Conservation (phyloP, 1,140 invertebrate genomes). For the Lanistes nyassanus region DNA sequence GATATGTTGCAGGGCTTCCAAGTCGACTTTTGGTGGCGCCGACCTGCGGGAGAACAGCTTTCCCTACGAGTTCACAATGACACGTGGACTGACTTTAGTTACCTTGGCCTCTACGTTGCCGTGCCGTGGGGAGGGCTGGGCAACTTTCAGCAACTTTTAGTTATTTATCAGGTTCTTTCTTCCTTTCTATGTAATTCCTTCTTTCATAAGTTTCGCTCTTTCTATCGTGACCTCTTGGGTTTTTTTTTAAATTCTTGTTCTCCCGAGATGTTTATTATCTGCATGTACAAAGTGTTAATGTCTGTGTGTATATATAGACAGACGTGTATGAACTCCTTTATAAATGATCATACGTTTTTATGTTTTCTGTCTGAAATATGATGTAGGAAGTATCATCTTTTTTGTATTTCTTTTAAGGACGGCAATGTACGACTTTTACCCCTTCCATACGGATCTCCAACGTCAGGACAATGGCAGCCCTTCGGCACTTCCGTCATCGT, state of each 20-base stretch:
- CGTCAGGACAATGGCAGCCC: background rate
- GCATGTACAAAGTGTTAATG: too few relatives aligned
- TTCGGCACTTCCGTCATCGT: constrained; percentile 17
- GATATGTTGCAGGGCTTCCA: background rate
- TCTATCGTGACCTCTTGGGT: too few relatives aligned
- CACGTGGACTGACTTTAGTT: background rate
- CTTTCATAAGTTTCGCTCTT: too few relatives aligned
- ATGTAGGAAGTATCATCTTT: too few relatives aligned
- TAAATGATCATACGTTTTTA: too few relatives aligned
- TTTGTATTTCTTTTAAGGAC: constrained; percentile 2
- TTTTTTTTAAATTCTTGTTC: too few relatives aligned
- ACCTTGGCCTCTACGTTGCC: background rate
- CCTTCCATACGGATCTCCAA: background rate
- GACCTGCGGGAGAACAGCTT: background rate
- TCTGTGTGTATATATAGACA: too few relatives aligned
- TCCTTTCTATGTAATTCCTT: too few relatives aligned
- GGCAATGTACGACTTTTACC: constrained; percentile 14
- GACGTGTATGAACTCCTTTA: too few relatives aligned
- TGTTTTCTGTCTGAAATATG: too few relatives aligned
- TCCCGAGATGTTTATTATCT: too few relatives aligned
- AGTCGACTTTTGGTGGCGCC: constrained; percentile 11
- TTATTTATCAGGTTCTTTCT: constrained; percentile 4
- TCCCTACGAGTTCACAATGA: background rate
- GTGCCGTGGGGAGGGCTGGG: background rate
- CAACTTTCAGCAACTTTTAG: constrained; percentile 10